Evolutionary conservation across 2,113 vertebrate species (phyloP).

Genomic region (Pitta sordida): DNA sequence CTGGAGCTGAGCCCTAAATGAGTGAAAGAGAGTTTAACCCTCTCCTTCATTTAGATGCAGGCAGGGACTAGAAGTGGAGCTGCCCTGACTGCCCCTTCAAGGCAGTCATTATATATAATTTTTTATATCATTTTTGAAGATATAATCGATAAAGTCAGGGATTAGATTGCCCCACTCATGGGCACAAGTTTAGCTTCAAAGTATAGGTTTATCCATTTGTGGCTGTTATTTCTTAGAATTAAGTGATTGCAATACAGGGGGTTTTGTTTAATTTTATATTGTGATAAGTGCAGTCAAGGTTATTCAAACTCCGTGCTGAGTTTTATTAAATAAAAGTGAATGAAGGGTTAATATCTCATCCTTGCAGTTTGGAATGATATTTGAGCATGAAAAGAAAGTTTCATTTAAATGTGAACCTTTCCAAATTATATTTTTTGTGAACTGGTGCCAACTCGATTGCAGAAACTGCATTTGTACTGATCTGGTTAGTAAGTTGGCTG

Average conservation of each 20-base stretch:
- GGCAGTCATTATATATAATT: too few relatives aligned
- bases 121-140: not conserved
- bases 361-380: slow-evolving; percentile 8
- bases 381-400: slow-evolving; percentile 27
- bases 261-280: not conserved
- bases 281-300: not conserved
- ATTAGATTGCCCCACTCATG: not conserved
- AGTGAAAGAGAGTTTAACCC: not conserved
- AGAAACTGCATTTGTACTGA: slow-evolving; percentile 37
- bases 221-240: not conserved
- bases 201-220: not conserved
- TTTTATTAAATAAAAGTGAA: not conserved
- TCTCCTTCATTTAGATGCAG: not conserved
- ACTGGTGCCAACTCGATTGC: slow-evolving; percentile 37
- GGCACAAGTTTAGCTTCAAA: not conserved
- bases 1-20: not conserved
- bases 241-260: not conserved
- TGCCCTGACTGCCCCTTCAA: not conserved
- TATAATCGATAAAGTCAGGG: not conserved
- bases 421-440: slow-evolving; percentile 52
- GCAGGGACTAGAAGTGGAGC: not conserved
- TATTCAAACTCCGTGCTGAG: not conserved
- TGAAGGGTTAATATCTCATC: slow-evolving; percentile 34
- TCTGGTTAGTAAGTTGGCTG: slow-evolving; percentile 45
- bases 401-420: slow-evolving; percentile 54